Evolutionary conservation across 2,113 vertebrate species (phyloP).

Genomic region (Varanus komodoensis): DNA sequence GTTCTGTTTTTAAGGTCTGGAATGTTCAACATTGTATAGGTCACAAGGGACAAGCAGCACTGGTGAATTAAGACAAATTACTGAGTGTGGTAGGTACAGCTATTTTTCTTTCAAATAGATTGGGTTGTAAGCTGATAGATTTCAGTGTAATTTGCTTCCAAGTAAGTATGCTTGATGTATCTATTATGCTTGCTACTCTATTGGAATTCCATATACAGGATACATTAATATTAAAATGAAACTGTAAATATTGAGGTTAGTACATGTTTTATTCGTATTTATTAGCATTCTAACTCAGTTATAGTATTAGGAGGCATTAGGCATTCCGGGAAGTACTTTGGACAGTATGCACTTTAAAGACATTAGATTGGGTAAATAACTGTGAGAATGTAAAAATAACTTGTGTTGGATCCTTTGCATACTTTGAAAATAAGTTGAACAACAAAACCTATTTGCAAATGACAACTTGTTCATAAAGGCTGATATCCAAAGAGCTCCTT

Average conservation of each 20-base stretch:
- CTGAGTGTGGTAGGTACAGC: conserved; percentile 86
- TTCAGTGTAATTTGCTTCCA: not conserved
- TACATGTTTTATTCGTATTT: not conserved
- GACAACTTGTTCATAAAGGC: not conserved
- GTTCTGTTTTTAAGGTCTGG: conserved; percentile 85
- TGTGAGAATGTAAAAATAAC: not conserved
- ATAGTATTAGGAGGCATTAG: not conserved
- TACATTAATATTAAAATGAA: not conserved
- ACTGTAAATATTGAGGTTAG: not conserved
- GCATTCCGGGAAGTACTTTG: not conserved
- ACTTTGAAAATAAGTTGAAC: not conserved
- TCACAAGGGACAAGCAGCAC: conserved; percentile 85
- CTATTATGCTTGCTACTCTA: not conserved
- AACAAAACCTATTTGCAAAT: not conserved
- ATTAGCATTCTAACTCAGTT: not conserved
- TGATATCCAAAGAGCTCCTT: not conserved
- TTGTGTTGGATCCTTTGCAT: not conserved
- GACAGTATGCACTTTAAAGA: not conserved
- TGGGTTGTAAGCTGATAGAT: not conserved
- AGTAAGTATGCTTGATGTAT: not conserved
- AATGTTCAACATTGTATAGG: conserved; percentile 90
- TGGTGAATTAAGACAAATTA: conserved; percentile 90
- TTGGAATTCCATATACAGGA: not conserved
- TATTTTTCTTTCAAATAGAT: conserved; percentile 5
- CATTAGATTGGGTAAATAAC: not conserved